Evolutionary conservation across 2,113 vertebrate genomes (phyloP).

Genomic region (Lates calcarifer): DNA sequence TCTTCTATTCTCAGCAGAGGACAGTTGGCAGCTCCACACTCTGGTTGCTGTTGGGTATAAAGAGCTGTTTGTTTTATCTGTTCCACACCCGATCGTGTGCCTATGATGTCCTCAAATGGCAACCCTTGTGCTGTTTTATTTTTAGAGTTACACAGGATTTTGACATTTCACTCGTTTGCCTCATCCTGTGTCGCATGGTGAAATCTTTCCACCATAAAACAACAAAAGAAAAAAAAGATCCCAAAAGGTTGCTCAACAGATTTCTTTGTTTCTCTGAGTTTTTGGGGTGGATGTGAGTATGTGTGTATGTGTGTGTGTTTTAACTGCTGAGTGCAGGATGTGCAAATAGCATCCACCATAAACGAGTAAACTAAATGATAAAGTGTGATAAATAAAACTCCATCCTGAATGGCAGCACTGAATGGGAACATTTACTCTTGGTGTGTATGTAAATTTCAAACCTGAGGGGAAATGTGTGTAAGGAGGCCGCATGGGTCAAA

Average conservation of each 20-base stretch:
- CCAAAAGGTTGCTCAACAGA: slow-evolving; percentile 68
- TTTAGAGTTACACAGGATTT: slow-evolving; percentile 69
- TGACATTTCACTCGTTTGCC: slow-evolving; percentile 80
- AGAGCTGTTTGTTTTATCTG: slow-evolving; percentile 66
- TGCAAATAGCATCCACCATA: slow-evolving; percentile 46
- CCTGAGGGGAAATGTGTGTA: slow-evolving; percentile 29
- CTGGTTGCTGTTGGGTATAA: slow-evolving; percentile 54
- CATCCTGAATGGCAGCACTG: slow-evolving; percentile 39
- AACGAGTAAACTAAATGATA: slow-evolving; percentile 47
- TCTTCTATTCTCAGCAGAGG: slow-evolving; percentile 63
- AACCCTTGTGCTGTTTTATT: slow-evolving; percentile 68
- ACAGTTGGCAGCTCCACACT: slow-evolving; percentile 60
- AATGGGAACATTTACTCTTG: slow-evolving; percentile 34
- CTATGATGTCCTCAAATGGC: slow-evolving; percentile 70
- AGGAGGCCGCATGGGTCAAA: slow-evolving; percentile 41
- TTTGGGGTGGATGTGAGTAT: slow-evolving; percentile 12
- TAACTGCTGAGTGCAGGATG: slow-evolving; percentile 51
- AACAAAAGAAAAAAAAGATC: slow-evolving; percentile 72
- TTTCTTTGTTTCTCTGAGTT: slow-evolving; percentile 59
- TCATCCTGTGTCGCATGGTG: slow-evolving; percentile 71
- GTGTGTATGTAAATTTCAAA: slow-evolving; percentile 52
- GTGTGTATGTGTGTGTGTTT: slow-evolving; percentile 17
- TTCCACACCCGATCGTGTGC: slow-evolving; percentile 44
- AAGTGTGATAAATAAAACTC: slow-evolving; percentile 54
- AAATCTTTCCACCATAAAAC: slow-evolving; percentile 69